Base-by-base conservation (phyloP, 2,888 invertebrate genomes). In the Dioctria rufipes region DNA sequence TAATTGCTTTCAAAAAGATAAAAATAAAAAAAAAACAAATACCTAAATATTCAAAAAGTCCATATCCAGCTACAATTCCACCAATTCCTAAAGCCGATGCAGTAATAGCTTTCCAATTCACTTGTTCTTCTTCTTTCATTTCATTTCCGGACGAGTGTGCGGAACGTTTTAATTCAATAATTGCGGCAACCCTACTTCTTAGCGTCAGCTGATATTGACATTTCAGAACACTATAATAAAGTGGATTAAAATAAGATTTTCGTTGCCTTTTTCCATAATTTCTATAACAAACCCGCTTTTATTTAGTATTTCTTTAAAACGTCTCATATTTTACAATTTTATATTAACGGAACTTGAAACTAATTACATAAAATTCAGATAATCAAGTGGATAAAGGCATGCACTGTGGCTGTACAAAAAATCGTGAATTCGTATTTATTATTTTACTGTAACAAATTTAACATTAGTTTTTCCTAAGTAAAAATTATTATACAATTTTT, bases 21-120 rank as follows among this genome's bases (percentile, higher is more conserved):
- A 25, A 25, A 25, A 25, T 1, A 25, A 25, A 25, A 25, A 25
- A 25, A 3, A 43, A 43, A 0, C 2, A 3, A 51, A 54, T 77
- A 77, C 77, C 77, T 46, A 77, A 77, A 77, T 77, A 77, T 5
- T 46, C 39, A 39, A 85, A 86, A 3, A 85, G 25, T 49, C 83
- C 80, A 75, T 84, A 84, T 9, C 86, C 86, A 0, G 82, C 82
- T 3, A 83, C 83, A 73, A 86, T 84, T 5, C 86, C 85, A 9
- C 82, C 82, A n/a, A 86, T 0, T 6, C 84, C 80, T 3, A 83
- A 69, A 3, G 84, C 61, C 2, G 82, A 80, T 4, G 43, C 60
- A 8, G 39, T 39, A 37, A 78, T 8, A 3, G 43, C 9, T 13
- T 43, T 40, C 13, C n/a, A 6, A 13, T 75, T 63, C 3, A 5